Conservation (phyloP, 2,888 invertebrate species). For the Mamestra brassicae region DNA sequence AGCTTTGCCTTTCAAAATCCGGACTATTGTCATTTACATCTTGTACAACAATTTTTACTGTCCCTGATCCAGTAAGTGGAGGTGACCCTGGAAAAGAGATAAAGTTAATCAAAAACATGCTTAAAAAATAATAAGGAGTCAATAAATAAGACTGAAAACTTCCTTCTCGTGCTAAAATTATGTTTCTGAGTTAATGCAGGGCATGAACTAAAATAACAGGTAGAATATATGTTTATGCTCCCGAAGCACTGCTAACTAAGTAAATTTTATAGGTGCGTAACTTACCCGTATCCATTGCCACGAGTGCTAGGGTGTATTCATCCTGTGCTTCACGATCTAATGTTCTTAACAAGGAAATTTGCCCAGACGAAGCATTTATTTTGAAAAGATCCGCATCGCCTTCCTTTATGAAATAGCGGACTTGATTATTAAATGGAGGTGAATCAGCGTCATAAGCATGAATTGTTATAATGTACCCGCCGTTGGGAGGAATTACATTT, state of each 20-base stretch:
- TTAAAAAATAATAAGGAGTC: not conserved
- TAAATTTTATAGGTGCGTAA: slow-evolving; percentile 27
- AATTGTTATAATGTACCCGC: slow-evolving; percentile 95
- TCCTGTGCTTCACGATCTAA: slow-evolving; percentile 96
- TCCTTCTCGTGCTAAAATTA: not conserved
- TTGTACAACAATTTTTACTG: slow-evolving; percentile 96
- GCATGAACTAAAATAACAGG: not conserved
- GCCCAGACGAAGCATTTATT: slow-evolving; percentile 97
- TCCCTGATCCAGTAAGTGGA: slow-evolving; percentile 97
- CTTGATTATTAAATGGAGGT: slow-evolving; percentile 96
- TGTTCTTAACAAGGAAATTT: slow-evolving; percentile 95
- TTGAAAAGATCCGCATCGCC: slow-evolving; percentile 97
- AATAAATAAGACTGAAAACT: not conserved
- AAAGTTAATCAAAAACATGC: slow-evolving; percentile 2
- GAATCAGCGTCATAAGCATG: slow-evolving; percentile 98
- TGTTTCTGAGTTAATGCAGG: not conserved
- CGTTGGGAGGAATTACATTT: slow-evolving; percentile 95
- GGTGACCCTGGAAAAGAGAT: slow-evolving; percentile 94
- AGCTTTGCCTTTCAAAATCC: slow-evolving; percentile 95
- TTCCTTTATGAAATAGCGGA: slow-evolving; percentile 98
- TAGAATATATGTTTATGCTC: not conserved
- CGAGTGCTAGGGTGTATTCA: slow-evolving; percentile 96
- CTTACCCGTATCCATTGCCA: slow-evolving; percentile 98
- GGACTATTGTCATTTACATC: slow-evolving; percentile 99
- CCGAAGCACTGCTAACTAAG: not conserved